Evolutionary conservation across 2,797 vertebrate genomes (phyloP).

Genomic region (Percopsis omiscomaycus): DNA sequence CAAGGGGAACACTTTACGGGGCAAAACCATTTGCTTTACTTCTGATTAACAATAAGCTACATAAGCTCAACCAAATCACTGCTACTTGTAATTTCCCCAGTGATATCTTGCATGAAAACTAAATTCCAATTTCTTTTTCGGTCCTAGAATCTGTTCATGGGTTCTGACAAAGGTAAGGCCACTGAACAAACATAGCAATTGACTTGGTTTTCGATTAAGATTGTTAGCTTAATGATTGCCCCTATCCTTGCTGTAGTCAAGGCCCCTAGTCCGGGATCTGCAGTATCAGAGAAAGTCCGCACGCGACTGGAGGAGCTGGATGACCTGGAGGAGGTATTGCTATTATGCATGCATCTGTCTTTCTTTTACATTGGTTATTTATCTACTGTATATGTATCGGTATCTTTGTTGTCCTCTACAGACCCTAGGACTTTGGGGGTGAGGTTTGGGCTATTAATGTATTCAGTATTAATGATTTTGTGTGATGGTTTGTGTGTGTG

Average conservation of each 20-base stretch:
- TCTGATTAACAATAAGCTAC: no score
- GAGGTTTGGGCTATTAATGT: background rate
- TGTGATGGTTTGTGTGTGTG: background rate
- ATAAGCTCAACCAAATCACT: no score
- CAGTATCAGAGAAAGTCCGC: conserved; percentile 95
- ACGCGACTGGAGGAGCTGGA: conserved; percentile 95
- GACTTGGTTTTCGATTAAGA: background rate
- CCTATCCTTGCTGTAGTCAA: conserved; percentile 74
- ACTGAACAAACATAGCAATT: background rate
- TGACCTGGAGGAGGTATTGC: conserved; percentile 91
- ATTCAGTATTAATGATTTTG: no score
- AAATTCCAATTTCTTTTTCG: conserved; percentile 21
- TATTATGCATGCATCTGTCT: background rate
- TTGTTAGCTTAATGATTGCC: background rate
- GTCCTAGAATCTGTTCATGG: conserved; percentile 91
- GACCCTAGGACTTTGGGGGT: background rate
- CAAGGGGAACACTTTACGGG: no score
- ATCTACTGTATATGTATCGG: background rate
- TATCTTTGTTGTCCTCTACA: background rate
- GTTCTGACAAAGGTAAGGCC: conserved; percentile 89
- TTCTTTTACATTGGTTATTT: background rate
- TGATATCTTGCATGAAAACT: background rate
- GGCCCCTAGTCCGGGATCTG: conserved; percentile 78
- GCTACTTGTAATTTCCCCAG: no score
- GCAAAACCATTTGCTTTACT: no score